Conservation (phyloP, 2,888 invertebrate species). For the Abscondita cerata region DNA sequence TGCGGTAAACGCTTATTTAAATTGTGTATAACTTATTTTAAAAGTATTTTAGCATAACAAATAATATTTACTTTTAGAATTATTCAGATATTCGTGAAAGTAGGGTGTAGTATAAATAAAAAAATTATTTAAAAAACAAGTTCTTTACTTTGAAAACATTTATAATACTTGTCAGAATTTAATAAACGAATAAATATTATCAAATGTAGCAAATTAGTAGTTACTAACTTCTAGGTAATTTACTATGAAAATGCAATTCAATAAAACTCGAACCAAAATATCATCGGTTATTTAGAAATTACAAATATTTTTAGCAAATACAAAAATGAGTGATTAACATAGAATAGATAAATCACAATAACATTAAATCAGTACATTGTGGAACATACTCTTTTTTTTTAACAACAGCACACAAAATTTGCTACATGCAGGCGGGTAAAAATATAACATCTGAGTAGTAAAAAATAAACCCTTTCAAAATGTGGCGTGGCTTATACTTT, state of each 20-base stretch:
- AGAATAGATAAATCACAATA: conserved; percentile 40
- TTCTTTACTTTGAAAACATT: conserved; percentile 61
- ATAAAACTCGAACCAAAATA: conserved; percentile 6
- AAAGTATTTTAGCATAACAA: no score
- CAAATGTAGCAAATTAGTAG: conserved; percentile 33
- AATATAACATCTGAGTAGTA: conserved; percentile 42
- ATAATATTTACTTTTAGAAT: no score
- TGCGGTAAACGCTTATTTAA: no score
- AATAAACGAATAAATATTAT: conserved; percentile 37
- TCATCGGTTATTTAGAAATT: conserved; percentile 9
- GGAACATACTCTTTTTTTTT: conserved; percentile 37
- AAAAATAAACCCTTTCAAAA: conserved; percentile 28
- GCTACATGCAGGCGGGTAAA: conserved; percentile 53
- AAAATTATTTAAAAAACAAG: conserved; percentile 53
- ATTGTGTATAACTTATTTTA: no score
- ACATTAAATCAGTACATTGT: conserved; percentile 57
- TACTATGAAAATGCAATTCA: conserved; percentile 23
- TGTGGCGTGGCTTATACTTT: conserved; percentile 40
- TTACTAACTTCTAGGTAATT: conserved; percentile 15
- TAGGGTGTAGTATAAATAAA: neutral
- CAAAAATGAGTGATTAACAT: conserved; percentile 52
- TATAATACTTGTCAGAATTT: conserved; percentile 55
- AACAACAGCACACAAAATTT: conserved; percentile 52
- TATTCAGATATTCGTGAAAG: neutral
- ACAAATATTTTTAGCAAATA: conserved; percentile 17